Base-by-base conservation (phyloP, 1,140 invertebrate genomes). In the Lucilia sericata region DNA sequence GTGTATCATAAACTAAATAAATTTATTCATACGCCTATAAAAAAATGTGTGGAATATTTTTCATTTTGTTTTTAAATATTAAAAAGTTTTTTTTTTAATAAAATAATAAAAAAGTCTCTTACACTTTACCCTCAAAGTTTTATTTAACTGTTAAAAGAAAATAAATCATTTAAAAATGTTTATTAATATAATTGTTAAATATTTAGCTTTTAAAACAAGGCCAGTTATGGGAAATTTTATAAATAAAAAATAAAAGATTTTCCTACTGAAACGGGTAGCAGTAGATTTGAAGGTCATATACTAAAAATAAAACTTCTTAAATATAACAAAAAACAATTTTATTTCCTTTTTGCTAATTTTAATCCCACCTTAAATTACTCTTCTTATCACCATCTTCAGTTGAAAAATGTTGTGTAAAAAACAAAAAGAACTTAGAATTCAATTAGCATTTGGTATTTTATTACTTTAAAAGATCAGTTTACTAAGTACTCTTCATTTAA, bases 111-210 rank as follows among this genome's bases (percentile, higher is more conserved):
- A 36, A 36, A 36, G n/a, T 30, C 25, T 30, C 3, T 30, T 2
- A 42, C 42, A 42, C 5, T 8, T 42, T 42, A 0, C 10, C 5
- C 7, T 42, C 5, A 8, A 60, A 60, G 14, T 14, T 70, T 21
- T 70, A 70, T 10, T 70, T 21, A 70, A 70, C 65, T 2, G n/a
- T 25, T 70, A 70, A 70, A 70, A 70, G 65, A 70, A 70, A 70
- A 70, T 70, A 70, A 70, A 70, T 70, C 21, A 70, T 70, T 60
- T 70, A 70, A 19, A 55, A 70, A 10, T 21, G 5, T 70, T 21
- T 7, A 9, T 30, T 30, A 30, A 30, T 30, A 3, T 30, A 2
- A 2, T 30, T 30, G 1, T 30, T 30, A 2, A 30, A 30, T 30
- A 30, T 30, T 30, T 30, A 30, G 3, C 25, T 30, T 30, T 30